phyloP scores from a whole-genome alignment of 2,113 vertebrate genomes.

The Microtus montanus region DNA sequence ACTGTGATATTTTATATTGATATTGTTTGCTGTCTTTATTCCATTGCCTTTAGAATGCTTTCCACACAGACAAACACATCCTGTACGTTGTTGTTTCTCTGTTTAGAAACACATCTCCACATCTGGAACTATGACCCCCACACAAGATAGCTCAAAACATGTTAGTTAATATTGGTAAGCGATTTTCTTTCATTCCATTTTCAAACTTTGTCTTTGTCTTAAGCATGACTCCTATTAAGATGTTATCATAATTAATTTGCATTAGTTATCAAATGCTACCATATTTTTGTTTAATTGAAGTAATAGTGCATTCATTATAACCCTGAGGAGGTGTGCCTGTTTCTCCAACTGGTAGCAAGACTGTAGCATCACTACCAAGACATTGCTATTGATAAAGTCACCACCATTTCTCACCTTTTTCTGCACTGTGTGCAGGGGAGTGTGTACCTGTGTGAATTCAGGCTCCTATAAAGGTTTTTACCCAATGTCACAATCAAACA shows the following conservation, averaged over 20 bases:
- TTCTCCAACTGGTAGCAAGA: neutral
- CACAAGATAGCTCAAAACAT: neutral
- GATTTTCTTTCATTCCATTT: neutral
- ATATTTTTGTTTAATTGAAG: neutral
- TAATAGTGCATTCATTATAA: neutral
- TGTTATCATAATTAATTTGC: neutral
- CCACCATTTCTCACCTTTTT: neutral
- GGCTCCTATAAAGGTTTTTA: neutral
- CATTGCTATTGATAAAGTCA: neutral
- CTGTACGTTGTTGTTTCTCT: neutral
- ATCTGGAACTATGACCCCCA: neutral
- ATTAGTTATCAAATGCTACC: neutral
- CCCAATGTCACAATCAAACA: neutral
- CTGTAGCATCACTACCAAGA: neutral
- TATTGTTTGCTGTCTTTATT: neutral
- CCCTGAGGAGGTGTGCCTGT: neutral
- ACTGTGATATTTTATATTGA: neutral
- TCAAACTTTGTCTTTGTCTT: neutral
- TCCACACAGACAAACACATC: neutral
- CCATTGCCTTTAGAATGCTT: neutral
- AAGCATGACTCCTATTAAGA: neutral
- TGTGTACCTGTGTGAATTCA: neutral
- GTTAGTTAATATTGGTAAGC: neutral
- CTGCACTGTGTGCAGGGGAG: no score
- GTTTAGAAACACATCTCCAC: neutral